These are phyloP conservation scores for Brachyopa scutellaris DNA, from an alignment of 2,888 invertebrate genomes.

Conservation along the genomic window DNA sequence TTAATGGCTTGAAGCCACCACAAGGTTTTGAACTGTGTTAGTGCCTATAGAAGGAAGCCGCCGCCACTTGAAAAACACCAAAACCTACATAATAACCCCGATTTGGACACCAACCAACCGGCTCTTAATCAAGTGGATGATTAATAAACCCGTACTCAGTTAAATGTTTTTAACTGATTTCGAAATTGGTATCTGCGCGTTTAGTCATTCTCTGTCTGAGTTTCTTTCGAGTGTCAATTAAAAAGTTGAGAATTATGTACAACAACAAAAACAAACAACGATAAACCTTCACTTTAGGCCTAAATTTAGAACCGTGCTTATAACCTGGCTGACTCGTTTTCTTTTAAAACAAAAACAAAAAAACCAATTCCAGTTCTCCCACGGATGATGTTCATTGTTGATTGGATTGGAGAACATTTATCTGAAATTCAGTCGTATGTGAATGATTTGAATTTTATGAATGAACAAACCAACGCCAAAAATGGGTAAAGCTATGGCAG, in stretches of 20 bases:
- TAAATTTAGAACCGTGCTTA: conserved; percentile 44
- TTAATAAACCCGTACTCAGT: conserved; percentile 53
- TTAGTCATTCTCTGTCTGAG: conserved; percentile 38
- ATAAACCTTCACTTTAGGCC: conserved; percentile 42
- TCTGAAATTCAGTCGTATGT: not conserved
- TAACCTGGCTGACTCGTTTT: conserved; percentile 21
- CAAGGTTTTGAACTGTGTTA: conserved; percentile 16
- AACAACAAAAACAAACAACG: not conserved
- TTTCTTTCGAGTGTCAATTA: conserved; percentile 20
- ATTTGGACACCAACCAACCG: conserved; percentile 46
- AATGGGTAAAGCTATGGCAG: not conserved
- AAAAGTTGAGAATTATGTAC: conserved; percentile 20
- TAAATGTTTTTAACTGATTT: conserved; percentile 45
- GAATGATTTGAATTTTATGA: conserved; percentile 29
- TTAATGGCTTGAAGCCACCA: conserved; percentile 7
- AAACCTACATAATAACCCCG: conserved; percentile 42
- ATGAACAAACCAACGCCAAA: conserved; percentile 29
- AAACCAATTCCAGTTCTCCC: conserved; percentile 40
- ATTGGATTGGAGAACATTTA: not conserved
- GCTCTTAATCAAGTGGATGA: conserved; percentile 57
- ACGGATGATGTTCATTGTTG: not conserved
- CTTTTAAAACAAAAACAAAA: no score
- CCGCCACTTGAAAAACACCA: not conserved
- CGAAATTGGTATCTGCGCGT: conserved; percentile 42
- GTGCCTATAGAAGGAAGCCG: conserved; percentile 28